Evolutionary conservation across 30 jellyfish, hydroid and myxozoan genomes (phyloP), one percentile per base, ranked within the genome.

Genomic region (Hydractinia echinata): DNA sequence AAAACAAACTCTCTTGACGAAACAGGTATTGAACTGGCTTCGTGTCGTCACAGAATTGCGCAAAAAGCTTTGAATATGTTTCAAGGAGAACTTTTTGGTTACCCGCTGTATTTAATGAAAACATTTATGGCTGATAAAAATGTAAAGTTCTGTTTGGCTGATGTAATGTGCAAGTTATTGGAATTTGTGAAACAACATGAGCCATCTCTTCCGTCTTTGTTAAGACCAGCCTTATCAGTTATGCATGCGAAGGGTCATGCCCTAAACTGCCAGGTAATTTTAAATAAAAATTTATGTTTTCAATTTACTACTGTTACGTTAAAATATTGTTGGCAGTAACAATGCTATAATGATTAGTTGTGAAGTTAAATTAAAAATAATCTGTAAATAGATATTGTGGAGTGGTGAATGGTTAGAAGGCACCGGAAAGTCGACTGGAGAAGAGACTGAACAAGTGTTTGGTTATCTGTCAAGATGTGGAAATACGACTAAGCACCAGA

Each of bases 381-480:
- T 14, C 55, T 20, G n/a, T 51, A 48, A 13, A 9, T 18, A 82
- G 89, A 78, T 82, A 10, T 8, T 82, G 14, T 82, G 55, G 16
- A 78, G 89, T 48, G 89, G 89, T n/a, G 44, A 61, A 64, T 82
- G 89, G 89, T 53, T 15, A 54, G 83, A 82, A 13, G 89, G 89
- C 4, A 82, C 74, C 53, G 85, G 84, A 49, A 49, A 70, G 56
- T 61, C 89, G 9, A 53, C 64, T 51, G 89, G 89, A 14, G 89
- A 82, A 76, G 89, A 82, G 66, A 78, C 62, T 50, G 87, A 79
- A 19, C 87, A 64, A 19, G 53, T 79, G 53, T 79, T 79, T 54
- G 52, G 87, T 52, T 82, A 67, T 30, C 56, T 82, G 30, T 82
- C 89, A 16, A 51, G 85, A 20, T 49, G 50, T 61, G 84, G 88